These are phyloP conservation scores for Homarus gammarus DNA, from an alignment of 2,888 invertebrate genomes.

Conservation along the genomic window DNA sequence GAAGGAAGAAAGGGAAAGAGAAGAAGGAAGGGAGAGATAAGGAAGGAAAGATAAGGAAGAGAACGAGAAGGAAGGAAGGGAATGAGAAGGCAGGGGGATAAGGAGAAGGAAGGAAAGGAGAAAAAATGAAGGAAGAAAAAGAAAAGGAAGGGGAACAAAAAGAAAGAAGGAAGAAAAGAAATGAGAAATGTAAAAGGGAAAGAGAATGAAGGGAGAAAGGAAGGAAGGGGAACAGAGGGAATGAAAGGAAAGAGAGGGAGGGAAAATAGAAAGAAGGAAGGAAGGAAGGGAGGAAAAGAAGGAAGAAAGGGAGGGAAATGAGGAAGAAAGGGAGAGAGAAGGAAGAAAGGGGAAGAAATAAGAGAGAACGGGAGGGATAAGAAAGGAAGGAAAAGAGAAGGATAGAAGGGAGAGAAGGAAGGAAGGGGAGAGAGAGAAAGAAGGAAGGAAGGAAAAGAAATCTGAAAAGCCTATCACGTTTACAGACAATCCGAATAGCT, in stretches of 20 bases:
- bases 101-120: neutral
- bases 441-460: too few relatives aligned
- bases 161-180: neutral
- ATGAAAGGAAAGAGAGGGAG: neutral
- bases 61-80: neutral
- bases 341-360: too few relatives aligned
- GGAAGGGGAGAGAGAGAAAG: too few relatives aligned
- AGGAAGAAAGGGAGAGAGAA: neutral
- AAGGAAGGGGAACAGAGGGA: neutral
- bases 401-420: too few relatives aligned
- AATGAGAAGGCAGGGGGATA: neutral
- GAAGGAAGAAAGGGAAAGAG: too few relatives aligned
- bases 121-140: neutral
- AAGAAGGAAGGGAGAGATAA: too few relatives aligned
- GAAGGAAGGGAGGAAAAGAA: neutral
- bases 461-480: too few relatives aligned
- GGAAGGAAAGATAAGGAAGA: neutral
- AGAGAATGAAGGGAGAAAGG: neutral
- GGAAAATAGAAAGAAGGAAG: neutral
- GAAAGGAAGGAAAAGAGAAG: too few relatives aligned
- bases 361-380: too few relatives aligned
- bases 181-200: neutral
- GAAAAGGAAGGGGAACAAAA: neutral
- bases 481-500: too few relatives aligned
- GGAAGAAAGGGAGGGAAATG: neutral